These are phyloP conservation scores for Pyrrhia umbra DNA, from an alignment of 2,888 invertebrate species.

Conservation along the genomic window DNA sequence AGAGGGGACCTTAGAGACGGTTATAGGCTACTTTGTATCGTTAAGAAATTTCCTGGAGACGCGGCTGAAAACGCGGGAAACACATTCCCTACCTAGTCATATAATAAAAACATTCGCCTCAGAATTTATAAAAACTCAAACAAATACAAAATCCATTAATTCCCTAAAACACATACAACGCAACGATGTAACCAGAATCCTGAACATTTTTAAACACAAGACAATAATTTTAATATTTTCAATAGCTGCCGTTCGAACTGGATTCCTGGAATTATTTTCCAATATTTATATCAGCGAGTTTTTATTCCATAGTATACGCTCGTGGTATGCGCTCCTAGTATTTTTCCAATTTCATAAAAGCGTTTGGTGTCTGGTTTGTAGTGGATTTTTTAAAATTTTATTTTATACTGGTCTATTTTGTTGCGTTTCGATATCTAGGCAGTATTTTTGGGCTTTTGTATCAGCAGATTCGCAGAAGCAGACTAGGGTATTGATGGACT, in stretches of 20 bases:
- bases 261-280: constrained; percentile 58
- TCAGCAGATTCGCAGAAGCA: not conserved
- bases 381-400: not conserved
- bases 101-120: not conserved
- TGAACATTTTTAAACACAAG: constrained; percentile 38
- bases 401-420: not conserved
- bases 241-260: constrained; percentile 40
- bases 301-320: constrained; percentile 55
- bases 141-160: constrained; percentile 1
- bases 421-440: not conserved
- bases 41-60: too few species aligned
- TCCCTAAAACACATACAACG: constrained; percentile 13
- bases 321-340: constrained; percentile 51
- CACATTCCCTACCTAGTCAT: too few species aligned
- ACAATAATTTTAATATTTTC: constrained; percentile 62
- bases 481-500: too few species aligned
- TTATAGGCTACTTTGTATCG: too few species aligned
- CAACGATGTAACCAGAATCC: constrained; percentile 30
- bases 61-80: too few species aligned
- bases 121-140: not conserved
- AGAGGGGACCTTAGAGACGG: too few species aligned
- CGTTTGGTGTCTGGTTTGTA: constrained; percentile 39
- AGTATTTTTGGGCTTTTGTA: constrained; percentile 1
- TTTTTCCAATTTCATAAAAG: constrained; percentile 64
- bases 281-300: constrained; percentile 58